Conservation (phyloP, 1,140 invertebrate species). For the Probaryconus sp. region DNA sequence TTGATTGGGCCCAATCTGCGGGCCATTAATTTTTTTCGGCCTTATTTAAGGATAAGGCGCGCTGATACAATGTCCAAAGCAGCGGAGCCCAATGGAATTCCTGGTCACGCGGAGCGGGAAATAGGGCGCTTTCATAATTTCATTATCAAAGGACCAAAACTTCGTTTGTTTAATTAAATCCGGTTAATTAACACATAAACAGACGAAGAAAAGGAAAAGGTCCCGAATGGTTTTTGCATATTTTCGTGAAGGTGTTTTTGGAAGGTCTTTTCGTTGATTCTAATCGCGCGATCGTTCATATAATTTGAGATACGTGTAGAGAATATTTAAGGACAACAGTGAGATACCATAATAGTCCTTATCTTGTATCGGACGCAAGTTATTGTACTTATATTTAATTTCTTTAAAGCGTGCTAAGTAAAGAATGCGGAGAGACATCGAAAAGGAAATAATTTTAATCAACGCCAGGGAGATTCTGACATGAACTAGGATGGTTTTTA, state of each 20-base stretch:
- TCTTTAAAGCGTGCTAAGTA: background rate
- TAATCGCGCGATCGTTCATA: conserved; percentile 42
- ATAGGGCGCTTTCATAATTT: conserved; percentile 32
- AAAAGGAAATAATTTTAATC: conserved; percentile 10
- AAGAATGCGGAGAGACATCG: background rate
- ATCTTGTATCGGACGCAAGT: conserved; percentile 38
- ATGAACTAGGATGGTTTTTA: conserved; percentile 36
- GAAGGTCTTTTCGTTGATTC: conserved; percentile 20
- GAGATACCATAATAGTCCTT: conserved; percentile 20
- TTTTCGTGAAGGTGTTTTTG: conserved; percentile 32
- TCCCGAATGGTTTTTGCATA: no score
- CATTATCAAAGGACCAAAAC: background rate
- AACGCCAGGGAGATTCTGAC: background rate
- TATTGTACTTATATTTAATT: conserved; percentile 15
- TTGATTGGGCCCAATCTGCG: conserved; percentile 36
- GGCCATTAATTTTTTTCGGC: conserved; percentile 13
- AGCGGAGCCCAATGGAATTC: conserved; percentile 30
- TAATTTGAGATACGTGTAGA: conserved; percentile 43
- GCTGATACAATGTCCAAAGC: conserved; percentile 20
- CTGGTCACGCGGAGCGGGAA: conserved; percentile 10
- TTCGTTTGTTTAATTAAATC: no score
- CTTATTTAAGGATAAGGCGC: conserved; percentile 37
- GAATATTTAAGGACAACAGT: conserved; percentile 37
- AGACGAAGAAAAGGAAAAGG: no score
- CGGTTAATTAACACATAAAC: conserved; percentile 35